Conservation (phyloP, 2,888 invertebrate species). For the Drosophila percnosoma region DNA sequence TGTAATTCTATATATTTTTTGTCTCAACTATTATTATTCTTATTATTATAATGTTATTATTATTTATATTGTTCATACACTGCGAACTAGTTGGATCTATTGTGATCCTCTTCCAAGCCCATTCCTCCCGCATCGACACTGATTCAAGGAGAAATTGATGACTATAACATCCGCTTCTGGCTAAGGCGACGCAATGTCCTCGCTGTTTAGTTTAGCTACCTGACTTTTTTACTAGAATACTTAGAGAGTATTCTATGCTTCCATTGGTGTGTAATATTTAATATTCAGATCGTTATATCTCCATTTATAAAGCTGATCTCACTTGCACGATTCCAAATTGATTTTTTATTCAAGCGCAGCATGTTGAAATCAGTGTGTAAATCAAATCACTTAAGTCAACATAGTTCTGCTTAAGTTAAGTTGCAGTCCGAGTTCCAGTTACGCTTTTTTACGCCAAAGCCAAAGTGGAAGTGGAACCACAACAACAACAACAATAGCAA, state of each 20-base stretch:
- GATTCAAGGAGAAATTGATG: background rate
- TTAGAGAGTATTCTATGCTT: background rate
- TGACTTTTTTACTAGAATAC: background rate
- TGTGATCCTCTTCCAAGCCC: background rate
- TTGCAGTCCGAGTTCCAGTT: slow-evolving; percentile 16
- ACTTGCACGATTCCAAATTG: background rate
- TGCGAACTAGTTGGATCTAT: background rate
- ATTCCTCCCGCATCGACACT: background rate
- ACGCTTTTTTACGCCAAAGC: slow-evolving; percentile 5
- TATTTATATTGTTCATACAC: no score
- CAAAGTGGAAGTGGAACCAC: slow-evolving; percentile 1
- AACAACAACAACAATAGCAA: slow-evolving; percentile 2
- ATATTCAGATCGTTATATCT: background rate
- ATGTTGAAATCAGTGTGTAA: slow-evolving; percentile 1
- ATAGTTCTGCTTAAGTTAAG: background rate
- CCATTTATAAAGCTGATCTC: background rate
- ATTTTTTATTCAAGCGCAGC: background rate
- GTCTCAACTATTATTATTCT: no score
- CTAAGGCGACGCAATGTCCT: background rate
- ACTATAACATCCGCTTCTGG: background rate
- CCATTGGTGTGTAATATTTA: background rate
- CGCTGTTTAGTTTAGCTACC: background rate
- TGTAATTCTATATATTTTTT: no score
- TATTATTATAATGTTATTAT: no score
- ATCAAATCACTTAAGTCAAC: background rate